Base-by-base conservation (phyloP, 2,888 invertebrate genomes). In the Odontocolon sp. region DNA sequence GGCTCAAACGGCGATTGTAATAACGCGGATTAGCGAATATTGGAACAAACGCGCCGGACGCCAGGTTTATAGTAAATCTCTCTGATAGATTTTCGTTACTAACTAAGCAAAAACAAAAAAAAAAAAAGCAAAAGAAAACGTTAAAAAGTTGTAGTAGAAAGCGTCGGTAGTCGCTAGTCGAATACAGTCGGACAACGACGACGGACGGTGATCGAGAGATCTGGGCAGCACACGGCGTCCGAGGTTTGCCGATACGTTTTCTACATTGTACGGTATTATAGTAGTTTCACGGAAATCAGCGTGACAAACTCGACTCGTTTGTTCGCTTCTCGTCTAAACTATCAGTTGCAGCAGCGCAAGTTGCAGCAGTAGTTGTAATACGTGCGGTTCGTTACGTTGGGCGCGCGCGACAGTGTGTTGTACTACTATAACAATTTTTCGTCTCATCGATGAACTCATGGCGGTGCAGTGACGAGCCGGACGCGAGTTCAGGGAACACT, bases 391-490 rank as follows among this genome's bases (percentile, higher is more conserved):
- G 57, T 38, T 45, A 40, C 28, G 11, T 36, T 56, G 42, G 54
- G 38, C 16, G 63, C 68, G 36, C 61, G 47, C 54, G 52, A 57
- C 26, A 69, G 59, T 71, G 72, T 64, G 54, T 64, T 57, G 23
- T 61, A 52, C 42, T 52, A 50, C 18, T 67, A 28, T 59, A 68
- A 59, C 68, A 50, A 50, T 63, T 63, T 70, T 63, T 66, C 63
- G 40, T 74, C 71, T 31, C 75, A 75, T 81, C 77, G 75, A 82
- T 82, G 81, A 81, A 82, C 78, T 80, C 79, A 82, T 81, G 82
- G 82, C 81, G 83, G 82, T 82, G 84, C 82, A 81, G 82, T 82
- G 83, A 82, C 81, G 81, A 82, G 76, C 73, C 79, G 80, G 69
- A 80, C 77, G 80, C 80, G 80, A 81, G 66, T 76, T 78, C 83